These are phyloP conservation scores for Probaryconus sp. DNA, from an alignment of 1,140 invertebrate species.

Conservation along the genomic window DNA sequence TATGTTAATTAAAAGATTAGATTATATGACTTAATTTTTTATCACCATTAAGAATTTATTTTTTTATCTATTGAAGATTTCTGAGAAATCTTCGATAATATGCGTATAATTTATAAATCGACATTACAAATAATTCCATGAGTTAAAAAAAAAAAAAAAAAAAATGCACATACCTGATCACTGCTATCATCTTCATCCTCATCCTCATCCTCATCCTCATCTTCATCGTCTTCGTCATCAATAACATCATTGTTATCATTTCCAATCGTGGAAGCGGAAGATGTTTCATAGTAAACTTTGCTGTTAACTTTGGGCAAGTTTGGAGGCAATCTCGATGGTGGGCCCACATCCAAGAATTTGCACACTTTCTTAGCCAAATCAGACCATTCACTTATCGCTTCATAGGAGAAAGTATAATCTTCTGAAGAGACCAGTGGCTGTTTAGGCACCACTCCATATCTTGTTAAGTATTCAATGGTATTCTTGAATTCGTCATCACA, in stretches of 20 bases:
- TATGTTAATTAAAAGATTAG: too few species aligned
- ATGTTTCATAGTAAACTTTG: constrained; percentile 6
- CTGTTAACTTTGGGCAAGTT: constrained; percentile 7
- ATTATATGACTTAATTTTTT: too few species aligned
- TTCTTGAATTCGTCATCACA: constrained; percentile 74
- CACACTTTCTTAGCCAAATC: constrained; percentile 72
- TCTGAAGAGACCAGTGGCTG: constrained; percentile 53
- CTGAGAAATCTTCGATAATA: too few species aligned
- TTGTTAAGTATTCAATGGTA: constrained; percentile 74
- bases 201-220: constrained; percentile 22
- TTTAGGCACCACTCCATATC: constrained; percentile 70
- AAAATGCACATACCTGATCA: constrained; percentile 8
- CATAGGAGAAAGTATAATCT: constrained; percentile 54
- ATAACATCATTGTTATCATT: constrained; percentile 17
- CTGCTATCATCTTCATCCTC: constrained; percentile 45
- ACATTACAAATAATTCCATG: too few species aligned
- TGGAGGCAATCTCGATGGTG: constrained; percentile 59
- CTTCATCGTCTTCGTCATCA: constrained; percentile 13
- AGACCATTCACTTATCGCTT: constrained; percentile 67
- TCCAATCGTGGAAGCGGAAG: background rate
- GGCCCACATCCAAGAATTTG: constrained; percentile 63
- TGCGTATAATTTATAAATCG: too few species aligned
- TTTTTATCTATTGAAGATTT: too few species aligned
- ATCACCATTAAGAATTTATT: too few species aligned
- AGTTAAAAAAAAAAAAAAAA: background rate